Evolutionary conservation across 1,140 invertebrate species (phyloP).

Genomic region (Aphidius ervi): DNA sequence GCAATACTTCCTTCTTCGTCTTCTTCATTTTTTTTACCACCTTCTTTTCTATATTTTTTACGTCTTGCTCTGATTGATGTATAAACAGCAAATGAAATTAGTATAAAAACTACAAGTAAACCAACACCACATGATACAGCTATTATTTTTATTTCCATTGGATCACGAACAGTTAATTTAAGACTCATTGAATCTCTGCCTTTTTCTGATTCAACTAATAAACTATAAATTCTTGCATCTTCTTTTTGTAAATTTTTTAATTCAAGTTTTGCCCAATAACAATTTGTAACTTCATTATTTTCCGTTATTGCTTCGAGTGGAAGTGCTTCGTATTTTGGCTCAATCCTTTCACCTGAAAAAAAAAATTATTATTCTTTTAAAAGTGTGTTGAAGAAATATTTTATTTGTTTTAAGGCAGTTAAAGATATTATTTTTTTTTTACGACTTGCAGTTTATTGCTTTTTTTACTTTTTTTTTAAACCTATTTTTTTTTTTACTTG

Average conservation of each 20-base stretch:
- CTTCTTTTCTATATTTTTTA: slow-evolving; percentile 39
- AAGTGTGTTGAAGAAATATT: too few relatives aligned
- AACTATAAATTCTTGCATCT: slow-evolving; percentile 45
- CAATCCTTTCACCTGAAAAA: slow-evolving; percentile 42
- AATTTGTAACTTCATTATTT: slow-evolving; percentile 45
- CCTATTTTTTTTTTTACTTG: too few relatives aligned
- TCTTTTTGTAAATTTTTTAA: slow-evolving; percentile 47
- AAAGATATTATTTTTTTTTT: too few relatives aligned
- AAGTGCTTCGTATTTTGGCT: slow-evolving; percentile 48
- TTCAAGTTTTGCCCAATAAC: slow-evolving; percentile 49
- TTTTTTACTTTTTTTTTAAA: too few relatives aligned
- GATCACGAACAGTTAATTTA: slow-evolving; percentile 43
- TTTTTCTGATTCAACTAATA: slow-evolving; percentile 47
- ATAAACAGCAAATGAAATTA: slow-evolving; percentile 41
- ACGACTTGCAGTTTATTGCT: too few relatives aligned
- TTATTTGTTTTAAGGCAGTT: too few relatives aligned
- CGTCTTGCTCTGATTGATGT: slow-evolving; percentile 38
- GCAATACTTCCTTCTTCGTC: slow-evolving; percentile 47
- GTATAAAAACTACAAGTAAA: slow-evolving; percentile 38
- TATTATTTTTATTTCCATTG: slow-evolving; percentile 45
- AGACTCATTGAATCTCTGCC: slow-evolving; percentile 47
- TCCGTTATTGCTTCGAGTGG: slow-evolving; percentile 45
- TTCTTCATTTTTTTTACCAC: slow-evolving; percentile 28
- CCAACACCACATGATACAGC: slow-evolving; percentile 42
- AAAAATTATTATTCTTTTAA: not conserved